These are phyloP conservation scores for Drosophila atroscutellata DNA, from an alignment of 2,888 invertebrate genomes.

Conservation along the genomic window DNA sequence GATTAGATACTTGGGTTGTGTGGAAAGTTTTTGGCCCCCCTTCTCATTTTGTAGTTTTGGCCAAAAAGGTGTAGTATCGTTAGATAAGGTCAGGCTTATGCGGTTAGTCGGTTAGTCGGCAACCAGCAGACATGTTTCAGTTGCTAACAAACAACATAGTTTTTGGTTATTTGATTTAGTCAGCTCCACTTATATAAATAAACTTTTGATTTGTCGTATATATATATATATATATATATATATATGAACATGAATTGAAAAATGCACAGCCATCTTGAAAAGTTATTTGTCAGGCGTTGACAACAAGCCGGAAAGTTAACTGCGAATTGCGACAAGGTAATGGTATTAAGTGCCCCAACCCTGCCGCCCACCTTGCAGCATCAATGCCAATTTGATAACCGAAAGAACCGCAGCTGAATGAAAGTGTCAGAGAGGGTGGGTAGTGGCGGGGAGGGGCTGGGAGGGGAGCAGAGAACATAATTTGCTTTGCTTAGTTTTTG, in stretches of 20 bases:
- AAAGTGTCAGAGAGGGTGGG: neutral
- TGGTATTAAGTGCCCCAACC: neutral
- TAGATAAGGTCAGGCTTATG: neutral
- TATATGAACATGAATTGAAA: too few relatives aligned
- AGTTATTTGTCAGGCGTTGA: conserved; percentile 11
- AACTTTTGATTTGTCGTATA: neutral
- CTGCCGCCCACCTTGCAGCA: neutral
- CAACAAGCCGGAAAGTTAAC: conserved; percentile 17
- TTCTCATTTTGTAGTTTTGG: neutral
- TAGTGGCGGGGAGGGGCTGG: neutral
- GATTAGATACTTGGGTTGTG: conserved; percentile 45
- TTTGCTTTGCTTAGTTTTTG: conserved; percentile 80
- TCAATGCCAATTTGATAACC: conserved; percentile 41
- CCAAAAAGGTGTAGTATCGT: neutral
- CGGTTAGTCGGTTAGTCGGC: neutral
- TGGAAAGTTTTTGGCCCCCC: neutral
- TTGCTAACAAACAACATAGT: neutral
- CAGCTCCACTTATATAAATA: neutral
- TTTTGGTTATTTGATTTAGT: conserved; percentile 1
- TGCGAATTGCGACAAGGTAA: conserved; percentile 22
- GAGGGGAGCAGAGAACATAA: conserved; percentile 46
- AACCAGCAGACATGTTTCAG: neutral
- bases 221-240: neutral
- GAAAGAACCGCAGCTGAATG: conserved; percentile 63
- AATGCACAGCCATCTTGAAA: neutral